Evolutionary conservation across 2,888 invertebrate genomes (phyloP), one percentile per base, ranked within the genome.

Genomic region (Hipparchia semele): DNA sequence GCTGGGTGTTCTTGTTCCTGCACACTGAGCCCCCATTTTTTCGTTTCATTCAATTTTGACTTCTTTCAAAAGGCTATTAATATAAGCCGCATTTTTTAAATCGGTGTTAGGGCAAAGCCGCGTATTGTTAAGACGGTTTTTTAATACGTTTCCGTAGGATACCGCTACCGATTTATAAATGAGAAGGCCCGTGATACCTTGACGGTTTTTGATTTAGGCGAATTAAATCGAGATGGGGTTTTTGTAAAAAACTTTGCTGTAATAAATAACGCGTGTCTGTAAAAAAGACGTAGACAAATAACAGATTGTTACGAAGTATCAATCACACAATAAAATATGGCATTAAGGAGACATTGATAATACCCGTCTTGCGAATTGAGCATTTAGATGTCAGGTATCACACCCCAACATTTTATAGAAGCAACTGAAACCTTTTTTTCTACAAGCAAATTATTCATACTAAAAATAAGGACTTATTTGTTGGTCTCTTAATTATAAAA

Each of bases 21-120:
- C 87, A 88, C 86, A 83, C 86, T 87, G 91, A 91, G 90, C 91
- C 93, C 87, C 87, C 79, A 91, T 92, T 93, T 94, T 93, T 94
- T 94, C 90, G 87, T 90, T 89, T 92, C 92, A 91, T 94, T 93
- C 93, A 93, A 93, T 94, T 93, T 92, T 92, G 93, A 93, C 93
- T 94, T 92, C 92, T 93, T 90, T 92, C 92, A 92, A 93, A 92
- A 91, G 90, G 92, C 90, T 92, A 93, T 93, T 93, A 94, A 94
- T 93, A 91, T 90, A 91, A 92, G 92, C 90, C 90, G 88, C 89
- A 91, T 93, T 93, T 92, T 92, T 92, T 88, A 86, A 89, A 89
- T 89, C 90, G 87, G 90, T 89, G 87, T 90, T 92, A 86, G 86
- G 86, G 86, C 86, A 88, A 90, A 91, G 91, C 88, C 87, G 81